phyloP scores from a whole-genome alignment of 2,888 invertebrate species.

The Thera obeliscata region DNA sequence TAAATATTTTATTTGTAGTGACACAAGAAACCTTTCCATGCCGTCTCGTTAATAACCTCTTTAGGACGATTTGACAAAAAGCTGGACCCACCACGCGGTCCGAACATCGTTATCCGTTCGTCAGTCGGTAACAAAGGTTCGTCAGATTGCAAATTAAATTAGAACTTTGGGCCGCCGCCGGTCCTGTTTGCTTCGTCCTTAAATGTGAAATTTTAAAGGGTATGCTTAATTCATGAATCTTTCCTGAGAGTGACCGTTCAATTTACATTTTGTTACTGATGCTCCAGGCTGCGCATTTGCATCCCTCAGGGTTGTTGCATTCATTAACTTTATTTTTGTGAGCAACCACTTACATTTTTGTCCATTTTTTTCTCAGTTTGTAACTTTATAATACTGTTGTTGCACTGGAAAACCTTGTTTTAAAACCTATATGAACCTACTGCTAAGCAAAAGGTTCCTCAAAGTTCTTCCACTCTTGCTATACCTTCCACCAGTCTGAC shows the following conservation, averaged over 20 bases:
- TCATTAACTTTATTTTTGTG: slow-evolving; percentile 56
- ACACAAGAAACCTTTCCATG: slow-evolving; percentile 60
- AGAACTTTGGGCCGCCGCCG: slow-evolving; percentile 57
- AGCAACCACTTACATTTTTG: slow-evolving; percentile 36
- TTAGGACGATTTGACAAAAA: slow-evolving; percentile 64
- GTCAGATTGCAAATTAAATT: slow-evolving; percentile 76
- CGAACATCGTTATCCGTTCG: slow-evolving; percentile 66
- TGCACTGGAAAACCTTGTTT: background rate
- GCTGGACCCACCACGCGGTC: slow-evolving; percentile 55
- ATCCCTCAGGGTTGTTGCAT: slow-evolving; percentile 68
- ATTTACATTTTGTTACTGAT: slow-evolving; percentile 78
- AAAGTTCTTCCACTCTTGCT: too few relatives aligned
- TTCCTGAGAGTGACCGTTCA: slow-evolving; percentile 74
- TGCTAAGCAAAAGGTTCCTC: too few relatives aligned
- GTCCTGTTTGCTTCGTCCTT: slow-evolving; percentile 69
- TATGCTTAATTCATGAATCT: slow-evolving; percentile 79
- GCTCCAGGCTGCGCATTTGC: slow-evolving; percentile 66
- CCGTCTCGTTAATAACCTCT: slow-evolving; percentile 66
- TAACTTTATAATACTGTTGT: background rate
- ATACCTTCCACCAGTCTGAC: too few relatives aligned
- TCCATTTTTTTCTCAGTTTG: background rate
- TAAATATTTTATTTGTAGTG: slow-evolving; percentile 56
- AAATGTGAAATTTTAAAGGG: slow-evolving; percentile 73
- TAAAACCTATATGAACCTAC: background rate
- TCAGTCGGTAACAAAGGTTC: slow-evolving; percentile 67